phyloP scores from a whole-genome alignment of 37 sponge, comb jelly and placozoan species.

The Petrosia ficiformis region DNA sequence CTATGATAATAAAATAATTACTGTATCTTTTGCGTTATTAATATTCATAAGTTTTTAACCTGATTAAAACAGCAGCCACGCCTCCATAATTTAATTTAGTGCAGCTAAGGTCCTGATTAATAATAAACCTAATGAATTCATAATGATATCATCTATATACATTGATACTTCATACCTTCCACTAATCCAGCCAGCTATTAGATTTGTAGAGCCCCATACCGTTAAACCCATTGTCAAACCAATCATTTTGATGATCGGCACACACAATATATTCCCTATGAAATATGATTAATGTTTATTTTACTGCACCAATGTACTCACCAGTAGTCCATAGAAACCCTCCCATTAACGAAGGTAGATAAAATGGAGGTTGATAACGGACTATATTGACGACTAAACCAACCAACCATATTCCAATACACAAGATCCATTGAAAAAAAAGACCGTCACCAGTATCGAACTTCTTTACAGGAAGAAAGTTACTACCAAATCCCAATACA shows the following conservation, averaged over 20 bases:
- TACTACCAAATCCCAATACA: slow-evolving; percentile 71
- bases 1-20: slow-evolving; percentile 1
- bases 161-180: slow-evolving; percentile 45
- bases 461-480: slow-evolving; percentile 86
- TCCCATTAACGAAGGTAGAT: slow-evolving; percentile 59
- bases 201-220: slow-evolving; percentile 78
- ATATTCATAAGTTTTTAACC: too few species aligned
- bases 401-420: slow-evolving; percentile 80
- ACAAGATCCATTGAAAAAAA: slow-evolving; percentile 92
- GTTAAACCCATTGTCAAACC: slow-evolving; percentile 86
- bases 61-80: background rate
- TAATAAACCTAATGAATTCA: background rate
- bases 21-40: too few species aligned
- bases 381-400: slow-evolving; percentile 72
- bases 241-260: slow-evolving; percentile 78
- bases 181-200: slow-evolving; percentile 71
- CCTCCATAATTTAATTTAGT: too few species aligned
- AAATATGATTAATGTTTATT: background rate
- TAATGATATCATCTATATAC: background rate
- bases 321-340: slow-evolving; percentile 79
- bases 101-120: background rate
- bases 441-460: slow-evolving; percentile 89
- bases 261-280: slow-evolving; percentile 73
- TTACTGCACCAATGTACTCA: slow-evolving; percentile 10
- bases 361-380: slow-evolving; percentile 59